These are phyloP conservation scores for Drosophila mauritiana DNA, from an alignment of 1,140 invertebrate species.

Conservation along the genomic window DNA sequence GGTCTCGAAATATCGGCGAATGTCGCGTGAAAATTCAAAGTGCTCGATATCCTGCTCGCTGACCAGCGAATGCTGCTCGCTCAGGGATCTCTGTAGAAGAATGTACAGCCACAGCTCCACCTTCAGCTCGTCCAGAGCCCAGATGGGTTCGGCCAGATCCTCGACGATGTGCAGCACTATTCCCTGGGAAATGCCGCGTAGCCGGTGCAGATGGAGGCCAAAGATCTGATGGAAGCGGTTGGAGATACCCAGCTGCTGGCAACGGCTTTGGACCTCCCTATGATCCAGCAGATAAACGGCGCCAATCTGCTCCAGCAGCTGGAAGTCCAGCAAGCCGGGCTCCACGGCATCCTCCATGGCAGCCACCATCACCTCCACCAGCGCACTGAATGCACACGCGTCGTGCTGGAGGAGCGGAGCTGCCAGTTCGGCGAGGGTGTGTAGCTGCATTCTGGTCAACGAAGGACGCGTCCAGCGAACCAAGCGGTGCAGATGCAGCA, in stretches of 20 bases:
- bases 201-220: slow-evolving; percentile 52
- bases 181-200: slow-evolving; percentile 8
- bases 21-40: slow-evolving; percentile 45
- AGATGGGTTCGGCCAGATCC: neutral
- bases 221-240: slow-evolving; percentile 44
- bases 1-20: slow-evolving; percentile 3
- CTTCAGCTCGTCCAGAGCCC: slow-evolving; percentile 27
- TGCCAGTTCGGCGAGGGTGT: slow-evolving; percentile 15
- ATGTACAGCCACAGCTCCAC: slow-evolving; percentile 44
- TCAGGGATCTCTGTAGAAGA: slow-evolving; percentile 20
- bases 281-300: slow-evolving; percentile 28
- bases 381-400: slow-evolving; percentile 85
- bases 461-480: slow-evolving; percentile 18
- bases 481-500: slow-evolving; percentile 33
- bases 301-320: neutral
- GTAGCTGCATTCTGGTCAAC: slow-evolving; percentile 15
- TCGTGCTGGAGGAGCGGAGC: neutral
- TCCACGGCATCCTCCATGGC: slow-evolving; percentile 26
- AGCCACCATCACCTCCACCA: slow-evolving; percentile 35
- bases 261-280: slow-evolving; percentile 9
- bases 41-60: slow-evolving; percentile 45
- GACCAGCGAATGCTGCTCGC: neutral
- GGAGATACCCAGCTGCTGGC: slow-evolving; percentile 25
- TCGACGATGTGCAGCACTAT: slow-evolving; percentile 31
- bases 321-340: neutral